Evolutionary conservation across 2,888 invertebrate species (phyloP), one percentile per base, ranked within the genome.

Genomic region (Belgica antarctica): DNA sequence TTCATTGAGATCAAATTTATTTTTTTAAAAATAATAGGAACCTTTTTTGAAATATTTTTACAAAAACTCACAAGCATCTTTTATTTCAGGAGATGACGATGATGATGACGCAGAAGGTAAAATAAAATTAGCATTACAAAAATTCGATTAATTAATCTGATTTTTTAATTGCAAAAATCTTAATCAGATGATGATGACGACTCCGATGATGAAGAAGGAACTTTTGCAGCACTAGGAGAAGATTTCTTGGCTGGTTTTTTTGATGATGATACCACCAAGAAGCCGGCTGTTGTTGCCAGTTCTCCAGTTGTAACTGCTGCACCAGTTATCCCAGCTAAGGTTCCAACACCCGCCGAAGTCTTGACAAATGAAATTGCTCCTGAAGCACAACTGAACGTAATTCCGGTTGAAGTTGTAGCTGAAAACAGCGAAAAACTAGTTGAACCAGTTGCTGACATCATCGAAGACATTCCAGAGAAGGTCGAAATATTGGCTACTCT

Each of bases 151-250:
- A 7, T 59, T 59, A 19, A 19, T 59, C 22, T 7, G 22, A 7
- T 4, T 7, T 8, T 24, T 59, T 59, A 59, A 7, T 59, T 7
- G 7, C 59, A 15, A n/a, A 10, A n/a, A 46, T 12, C 12, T 46
- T 15, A 46, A n/a, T 46, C 12, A 31, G 70, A 70, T 41, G 70
- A 70, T 3, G 70, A 70, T 12, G 70, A 61, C 3, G 70, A 70
- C 12, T 24, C 15, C n/a, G 69, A 61, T 24, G 61, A 70, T 57
- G 61, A 34, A 15, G 17, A 1, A 17, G 62, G 22, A 19, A 34
- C 46, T 1, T 36, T 61, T 12, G 59, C 34, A 24, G 34, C 24
- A 4, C 17, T 70, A 10, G 68, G 68, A 12, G 68, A 34, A 68
- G 68, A 68, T 17, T 19, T 68, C 34, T 68, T 68, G 2, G 52